Percentiles rank a stretch among this genome's conserved stretches.
phyloP scores from a whole-genome alignment of 1,140 invertebrate species.

The Drosophila serrata region DNA sequence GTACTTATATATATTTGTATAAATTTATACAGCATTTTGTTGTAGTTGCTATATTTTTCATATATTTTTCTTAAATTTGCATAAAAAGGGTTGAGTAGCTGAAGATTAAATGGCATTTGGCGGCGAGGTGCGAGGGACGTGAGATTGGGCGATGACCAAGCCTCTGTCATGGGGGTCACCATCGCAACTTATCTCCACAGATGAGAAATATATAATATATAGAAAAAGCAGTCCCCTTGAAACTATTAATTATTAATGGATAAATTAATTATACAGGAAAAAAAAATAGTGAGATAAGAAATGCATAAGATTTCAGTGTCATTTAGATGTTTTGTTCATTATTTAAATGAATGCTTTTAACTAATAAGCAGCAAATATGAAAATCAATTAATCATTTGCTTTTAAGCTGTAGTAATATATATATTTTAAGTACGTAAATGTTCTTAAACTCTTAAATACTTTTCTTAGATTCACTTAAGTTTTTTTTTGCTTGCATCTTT shows the following conservation, averaged over 20 bases:
- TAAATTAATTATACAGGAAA: conserved; percentile 41
- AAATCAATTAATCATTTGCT: background rate
- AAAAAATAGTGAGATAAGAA: conserved; percentile 25
- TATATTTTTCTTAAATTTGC: conserved; percentile 79
- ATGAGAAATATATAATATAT: conserved; percentile 3
- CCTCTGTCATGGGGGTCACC: conserved; percentile 35
- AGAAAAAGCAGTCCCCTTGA: conserved; percentile 20
- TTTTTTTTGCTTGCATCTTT: conserved; percentile 2
- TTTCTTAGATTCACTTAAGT: background rate
- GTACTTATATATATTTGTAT: conserved; percentile 50
- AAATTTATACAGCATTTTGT: conserved; percentile 77
- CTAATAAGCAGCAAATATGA: background rate
- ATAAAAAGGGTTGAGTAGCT: conserved; percentile 83
- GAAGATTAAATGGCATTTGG: conserved; percentile 73
- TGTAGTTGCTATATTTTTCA: conserved; percentile 68
- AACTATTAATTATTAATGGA: conserved; percentile 46
- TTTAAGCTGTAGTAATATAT: background rate
- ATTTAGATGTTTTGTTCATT: conserved; percentile 13
- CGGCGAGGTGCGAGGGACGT: background rate
- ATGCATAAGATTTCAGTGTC: conserved; percentile 28
- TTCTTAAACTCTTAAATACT: background rate
- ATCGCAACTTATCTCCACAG: conserved; percentile 32
- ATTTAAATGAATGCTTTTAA: conserved; percentile 9
- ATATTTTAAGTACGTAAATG: background rate
- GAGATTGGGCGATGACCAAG: conserved; percentile 34